Evolutionary conservation across 2,888 invertebrate genomes (phyloP).

Genomic region (Ceramica pisi): DNA sequence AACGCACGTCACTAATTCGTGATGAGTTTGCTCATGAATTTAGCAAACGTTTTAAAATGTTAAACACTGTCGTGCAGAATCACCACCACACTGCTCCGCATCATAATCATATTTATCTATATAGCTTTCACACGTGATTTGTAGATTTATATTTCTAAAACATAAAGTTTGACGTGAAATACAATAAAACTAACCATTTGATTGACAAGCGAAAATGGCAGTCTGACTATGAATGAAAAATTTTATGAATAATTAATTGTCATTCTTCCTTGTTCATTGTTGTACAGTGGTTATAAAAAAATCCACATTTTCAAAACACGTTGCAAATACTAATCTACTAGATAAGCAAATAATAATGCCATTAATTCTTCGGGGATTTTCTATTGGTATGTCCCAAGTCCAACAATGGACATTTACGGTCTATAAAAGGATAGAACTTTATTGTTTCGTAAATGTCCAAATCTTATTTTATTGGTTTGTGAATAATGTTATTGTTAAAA

Average conservation of each 20-base stretch:
- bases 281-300: slow-evolving; percentile 7
- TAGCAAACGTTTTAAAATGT: neutral
- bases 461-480: slow-evolving; percentile 26
- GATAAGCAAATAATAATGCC: slow-evolving; percentile 5
- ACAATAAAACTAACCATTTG: neutral
- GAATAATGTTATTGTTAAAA: slow-evolving; percentile 39
- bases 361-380: slow-evolving; percentile 9
- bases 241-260: slow-evolving; percentile 13
- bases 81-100: neutral
- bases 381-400: neutral
- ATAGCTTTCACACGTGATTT: slow-evolving; percentile 17
- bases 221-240: slow-evolving; percentile 17
- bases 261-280: slow-evolving; percentile 18
- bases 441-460: slow-evolving; percentile 39
- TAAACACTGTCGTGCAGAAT: slow-evolving; percentile 28
- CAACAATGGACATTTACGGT: slow-evolving; percentile 26
- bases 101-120: neutral
- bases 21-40: slow-evolving; percentile 1
- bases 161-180: slow-evolving; percentile 7
- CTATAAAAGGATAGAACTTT: slow-evolving; percentile 37
- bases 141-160: slow-evolving; percentile 11
- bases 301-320: neutral
- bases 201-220: slow-evolving; percentile 5
- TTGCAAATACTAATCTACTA: slow-evolving; percentile 18
- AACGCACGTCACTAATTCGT: slow-evolving; percentile 18